Evolutionary conservation across 2,113 vertebrate species (phyloP).

Genomic region (Toxotes chatareus): DNA sequence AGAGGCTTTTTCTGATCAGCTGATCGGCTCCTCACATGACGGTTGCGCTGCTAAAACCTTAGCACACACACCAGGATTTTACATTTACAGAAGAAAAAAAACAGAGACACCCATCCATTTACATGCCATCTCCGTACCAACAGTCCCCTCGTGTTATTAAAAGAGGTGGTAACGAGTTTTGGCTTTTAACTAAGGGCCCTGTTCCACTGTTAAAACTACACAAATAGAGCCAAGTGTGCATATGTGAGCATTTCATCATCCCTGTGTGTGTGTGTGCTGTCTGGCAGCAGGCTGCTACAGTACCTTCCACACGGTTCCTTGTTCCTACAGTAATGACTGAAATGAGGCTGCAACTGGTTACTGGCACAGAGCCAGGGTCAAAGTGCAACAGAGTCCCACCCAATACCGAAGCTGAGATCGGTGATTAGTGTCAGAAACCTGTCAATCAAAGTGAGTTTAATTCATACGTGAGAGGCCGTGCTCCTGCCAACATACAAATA

Average conservation of each 20-base stretch:
- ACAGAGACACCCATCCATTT: neutral
- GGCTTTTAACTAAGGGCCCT: constrained; percentile 43
- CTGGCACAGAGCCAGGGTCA: constrained; percentile 41
- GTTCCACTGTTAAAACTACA: constrained; percentile 65
- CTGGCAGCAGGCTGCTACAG: neutral
- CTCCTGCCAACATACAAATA: constrained; percentile 12
- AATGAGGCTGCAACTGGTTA: neutral
- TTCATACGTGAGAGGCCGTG: neutral
- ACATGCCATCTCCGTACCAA: constrained; percentile 28
- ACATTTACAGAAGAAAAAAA: constrained; percentile 11
- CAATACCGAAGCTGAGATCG: neutral
- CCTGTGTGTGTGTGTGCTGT: constrained; percentile 4
- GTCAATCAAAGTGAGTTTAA: constrained; percentile 36
- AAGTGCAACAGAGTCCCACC: constrained; percentile 8
- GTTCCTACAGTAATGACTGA: constrained; percentile 42
- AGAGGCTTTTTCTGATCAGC: neutral
- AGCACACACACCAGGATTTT: constrained; percentile 3
- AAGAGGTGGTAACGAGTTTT: constrained; percentile 58
- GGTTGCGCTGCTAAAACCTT: neutral
- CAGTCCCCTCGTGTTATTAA: constrained; percentile 41
- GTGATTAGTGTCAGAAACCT: constrained; percentile 37
- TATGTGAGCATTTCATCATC: constrained; percentile 51
- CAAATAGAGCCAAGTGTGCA: constrained; percentile 43
- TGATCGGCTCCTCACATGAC: neutral
- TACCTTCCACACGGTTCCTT: constrained; percentile 40